Evolutionary conservation across 2,113 vertebrate genomes (phyloP), one percentile per base, ranked within the genome.

Genomic region (Bungarus multicinctus): DNA sequence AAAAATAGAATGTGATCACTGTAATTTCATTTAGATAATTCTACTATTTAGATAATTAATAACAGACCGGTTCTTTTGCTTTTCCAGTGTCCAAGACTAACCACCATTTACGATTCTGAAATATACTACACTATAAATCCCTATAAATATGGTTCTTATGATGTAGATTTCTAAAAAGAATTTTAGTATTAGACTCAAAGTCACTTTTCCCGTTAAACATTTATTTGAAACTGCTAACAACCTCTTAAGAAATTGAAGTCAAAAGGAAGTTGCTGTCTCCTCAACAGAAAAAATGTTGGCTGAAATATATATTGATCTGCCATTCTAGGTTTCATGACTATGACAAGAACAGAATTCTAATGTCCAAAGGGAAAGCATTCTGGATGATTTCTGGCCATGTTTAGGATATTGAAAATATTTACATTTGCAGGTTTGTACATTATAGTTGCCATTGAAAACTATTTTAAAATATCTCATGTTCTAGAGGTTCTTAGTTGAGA

Each of bases 231-330:
- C 43, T 12, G 34, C 43, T 88, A 93, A 87, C 0, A 1, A 74
- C 52, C 93, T 91, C 25, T 86, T 90, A 85, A 0, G 0, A 53
- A 25, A 90, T 54, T 88, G 85, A 52, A 0, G 0, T 94, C 81
- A 64, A 91, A 0, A 88, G 22, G 14, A 30, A 30, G 2, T 20
- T 85, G 57, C 14, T 94, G 94, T 85, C n/a, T 52, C 25, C n/a
- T 47, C 18, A 94, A 69, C 6, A n/a, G 34, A 3, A 23, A 20
- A 95, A 94, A 90, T n/a, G 4, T 4, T 52, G 27, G 64, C 52
- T 92, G 60, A 93, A 85, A 94, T 60, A 90, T 92, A 52, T 0
- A 3, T 25, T n/a, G n/a, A 81, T 5, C 5, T 47, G 4, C 9
- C 39, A 27, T 53, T 10, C n/a, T 10, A 53, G 64, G 10, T 50